These are phyloP conservation scores for Lacanobia oleracea DNA, from an alignment of 2,888 invertebrate species.

Conservation along the genomic window DNA sequence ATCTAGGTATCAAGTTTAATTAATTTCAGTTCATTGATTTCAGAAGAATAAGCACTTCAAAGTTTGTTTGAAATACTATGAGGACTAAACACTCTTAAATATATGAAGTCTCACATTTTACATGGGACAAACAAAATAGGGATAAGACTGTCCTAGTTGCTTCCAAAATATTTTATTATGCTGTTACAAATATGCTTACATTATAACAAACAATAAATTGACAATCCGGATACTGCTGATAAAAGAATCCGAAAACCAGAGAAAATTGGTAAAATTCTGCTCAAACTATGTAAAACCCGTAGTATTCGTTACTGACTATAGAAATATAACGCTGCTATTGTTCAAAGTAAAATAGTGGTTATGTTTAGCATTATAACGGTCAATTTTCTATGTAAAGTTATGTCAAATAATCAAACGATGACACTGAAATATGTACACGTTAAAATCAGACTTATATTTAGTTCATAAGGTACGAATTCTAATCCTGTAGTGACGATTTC, in stretches of 20 bases:
- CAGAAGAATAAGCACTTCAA: too few species aligned
- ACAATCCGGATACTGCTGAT: background rate
- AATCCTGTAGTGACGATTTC: constrained; percentile 52
- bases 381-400: constrained; percentile 38
- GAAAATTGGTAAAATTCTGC: background rate
- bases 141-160: background rate
- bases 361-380: constrained; percentile 24
- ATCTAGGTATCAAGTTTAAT: too few species aligned
- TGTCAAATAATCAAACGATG: constrained; percentile 49
- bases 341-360: constrained; percentile 43
- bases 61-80: too few species aligned
- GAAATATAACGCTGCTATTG: constrained; percentile 32
- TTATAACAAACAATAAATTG: background rate
- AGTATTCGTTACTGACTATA: constrained; percentile 40
- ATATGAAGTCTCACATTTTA: background rate
- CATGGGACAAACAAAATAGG: background rate
- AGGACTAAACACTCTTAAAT: background rate
- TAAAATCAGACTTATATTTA: constrained; percentile 75
- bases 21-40: too few species aligned
- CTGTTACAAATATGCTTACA: background rate
- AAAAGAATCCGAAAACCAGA: background rate
- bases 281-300: constrained; percentile 44
- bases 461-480: constrained; percentile 73
- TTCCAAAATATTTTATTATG: background rate
- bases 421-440: constrained; percentile 66